These are phyloP conservation scores for Hozukius guyotensis DNA, from an alignment of 2,797 vertebrate species.

Conservation along the genomic window DNA sequence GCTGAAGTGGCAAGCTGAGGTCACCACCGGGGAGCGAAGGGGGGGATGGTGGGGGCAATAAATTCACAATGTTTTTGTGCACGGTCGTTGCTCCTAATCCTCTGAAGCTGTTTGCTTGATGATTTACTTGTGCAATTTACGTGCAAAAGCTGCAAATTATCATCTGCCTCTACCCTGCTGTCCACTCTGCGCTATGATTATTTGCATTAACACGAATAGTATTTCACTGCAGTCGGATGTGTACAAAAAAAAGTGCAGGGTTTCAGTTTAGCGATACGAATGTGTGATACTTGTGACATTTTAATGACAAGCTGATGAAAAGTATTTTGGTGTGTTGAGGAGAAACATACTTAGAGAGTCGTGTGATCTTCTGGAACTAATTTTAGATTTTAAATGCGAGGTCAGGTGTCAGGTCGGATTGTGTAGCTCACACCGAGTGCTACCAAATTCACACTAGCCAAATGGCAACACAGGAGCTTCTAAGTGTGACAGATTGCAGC, in stretches of 20 bases:
- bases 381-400: slow-evolving; percentile 62
- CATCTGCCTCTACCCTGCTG: not conserved
- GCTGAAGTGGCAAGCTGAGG: slow-evolving; percentile 82
- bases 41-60: slow-evolving; percentile 55
- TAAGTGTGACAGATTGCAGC: slow-evolving; percentile 69
- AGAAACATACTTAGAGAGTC: not conserved
- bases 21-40: slow-evolving; percentile 64
- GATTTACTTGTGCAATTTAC: slow-evolving; percentile 45
- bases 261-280: not conserved
- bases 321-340: slow-evolving; percentile 20
- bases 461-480: slow-evolving; percentile 55
- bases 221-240: slow-evolving; percentile 1
- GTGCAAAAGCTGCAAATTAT: slow-evolving; percentile 29
- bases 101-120: slow-evolving; percentile 44
- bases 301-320: slow-evolving; percentile 1
- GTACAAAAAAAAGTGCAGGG: not conserved
- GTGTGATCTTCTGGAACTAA: slow-evolving; percentile 45
- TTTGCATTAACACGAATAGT: not conserved
- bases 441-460: slow-evolving; percentile 60
- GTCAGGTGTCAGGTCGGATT: slow-evolving; percentile 57
- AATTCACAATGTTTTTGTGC: slow-evolving; percentile 60
- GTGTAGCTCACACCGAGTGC: slow-evolving; percentile 41
- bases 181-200: not conserved
- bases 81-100: slow-evolving; percentile 47
- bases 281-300: slow-evolving; percentile 7